Percentiles rank a stretch among this genome's conserved stretches.
Evolutionary conservation across 2,888 invertebrate species (phyloP).

Genomic region (Seladonia tumulorum): DNA sequence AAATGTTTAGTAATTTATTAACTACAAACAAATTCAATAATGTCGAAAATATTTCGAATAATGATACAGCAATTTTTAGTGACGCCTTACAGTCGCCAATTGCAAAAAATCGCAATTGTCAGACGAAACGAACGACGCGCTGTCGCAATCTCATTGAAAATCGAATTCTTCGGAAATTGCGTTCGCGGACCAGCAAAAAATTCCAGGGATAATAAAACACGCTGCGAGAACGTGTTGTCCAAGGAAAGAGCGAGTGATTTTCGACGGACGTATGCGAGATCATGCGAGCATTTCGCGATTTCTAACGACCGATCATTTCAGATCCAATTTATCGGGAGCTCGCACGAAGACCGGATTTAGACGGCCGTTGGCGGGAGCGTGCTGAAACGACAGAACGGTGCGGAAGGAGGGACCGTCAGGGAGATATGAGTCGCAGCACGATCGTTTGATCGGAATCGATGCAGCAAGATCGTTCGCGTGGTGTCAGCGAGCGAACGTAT

Average conservation of each 20-base stretch:
- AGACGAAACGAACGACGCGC: background rate
- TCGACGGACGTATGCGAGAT: background rate
- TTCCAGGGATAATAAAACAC: background rate
- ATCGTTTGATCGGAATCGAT: slow-evolving; percentile 24
- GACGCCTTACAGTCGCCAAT: too few species aligned
- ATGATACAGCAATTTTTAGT: too few species aligned
- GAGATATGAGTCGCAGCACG: slow-evolving; percentile 21
- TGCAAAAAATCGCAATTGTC: background rate
- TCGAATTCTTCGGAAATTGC: background rate
- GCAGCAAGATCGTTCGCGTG: slow-evolving; percentile 9
- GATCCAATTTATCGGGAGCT: slow-evolving; percentile 31
- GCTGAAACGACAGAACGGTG: background rate
- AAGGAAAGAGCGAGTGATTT: background rate
- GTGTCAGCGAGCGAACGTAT: slow-evolving; percentile 19
- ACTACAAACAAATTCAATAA: too few species aligned
- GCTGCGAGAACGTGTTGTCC: background rate
- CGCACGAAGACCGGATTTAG: slow-evolving; percentile 16
- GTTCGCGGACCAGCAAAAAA: background rate
- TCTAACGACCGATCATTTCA: slow-evolving; percentile 21
- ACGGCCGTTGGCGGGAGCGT: background rate
- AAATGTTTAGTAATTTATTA: too few species aligned
- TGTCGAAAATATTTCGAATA: too few species aligned
- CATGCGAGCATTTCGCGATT: background rate
- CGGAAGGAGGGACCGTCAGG: background rate
- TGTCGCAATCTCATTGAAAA: background rate